Percentiles rank a stretch among this genome's conserved stretches.
These are phyloP conservation scores for Drosophila ercepeae DNA, from an alignment of 1,140 invertebrate species.

Conservation along the genomic window DNA sequence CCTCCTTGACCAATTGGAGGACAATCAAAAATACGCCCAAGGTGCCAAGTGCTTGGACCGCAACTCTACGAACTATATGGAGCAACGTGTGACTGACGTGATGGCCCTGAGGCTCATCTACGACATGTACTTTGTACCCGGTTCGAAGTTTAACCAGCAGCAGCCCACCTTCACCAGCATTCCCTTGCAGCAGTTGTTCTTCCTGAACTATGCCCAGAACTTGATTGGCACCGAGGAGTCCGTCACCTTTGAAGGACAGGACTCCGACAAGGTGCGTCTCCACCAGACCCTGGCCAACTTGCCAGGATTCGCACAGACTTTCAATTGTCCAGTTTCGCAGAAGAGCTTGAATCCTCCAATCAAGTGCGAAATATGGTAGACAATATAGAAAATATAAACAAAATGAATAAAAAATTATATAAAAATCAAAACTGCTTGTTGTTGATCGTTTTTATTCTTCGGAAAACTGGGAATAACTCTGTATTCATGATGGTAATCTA, in stretches of 20 bases:
- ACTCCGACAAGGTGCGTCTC: slow-evolving; percentile 49
- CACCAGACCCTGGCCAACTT: slow-evolving; percentile 53
- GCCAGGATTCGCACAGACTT: slow-evolving; percentile 34
- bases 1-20: background rate
- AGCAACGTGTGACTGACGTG: slow-evolving; percentile 56
- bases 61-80: slow-evolving; percentile 44
- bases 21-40: background rate
- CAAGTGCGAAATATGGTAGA: slow-evolving; percentile 22
- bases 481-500: no score
- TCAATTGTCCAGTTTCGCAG: slow-evolving; percentile 18
- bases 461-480: no score
- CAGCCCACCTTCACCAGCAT: slow-evolving; percentile 46
- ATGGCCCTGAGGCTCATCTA: slow-evolving; percentile 50
- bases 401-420: background rate
- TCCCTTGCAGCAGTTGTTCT: slow-evolving; percentile 53
- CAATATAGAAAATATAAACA: background rate
- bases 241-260: slow-evolving; percentile 32
- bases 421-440: no score
- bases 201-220: slow-evolving; percentile 65
- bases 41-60: slow-evolving; percentile 32
- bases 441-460: no score
- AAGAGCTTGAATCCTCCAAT: background rate
- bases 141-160: slow-evolving; percentile 2
- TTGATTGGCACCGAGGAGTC: slow-evolving; percentile 17
- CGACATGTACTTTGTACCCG: slow-evolving; percentile 45